A percentile compares a stretch with the other conserved stretches of the same genome.
Evolutionary conservation across 2,888 invertebrate species (phyloP).

Genomic region (Nomada fabriciana): DNA sequence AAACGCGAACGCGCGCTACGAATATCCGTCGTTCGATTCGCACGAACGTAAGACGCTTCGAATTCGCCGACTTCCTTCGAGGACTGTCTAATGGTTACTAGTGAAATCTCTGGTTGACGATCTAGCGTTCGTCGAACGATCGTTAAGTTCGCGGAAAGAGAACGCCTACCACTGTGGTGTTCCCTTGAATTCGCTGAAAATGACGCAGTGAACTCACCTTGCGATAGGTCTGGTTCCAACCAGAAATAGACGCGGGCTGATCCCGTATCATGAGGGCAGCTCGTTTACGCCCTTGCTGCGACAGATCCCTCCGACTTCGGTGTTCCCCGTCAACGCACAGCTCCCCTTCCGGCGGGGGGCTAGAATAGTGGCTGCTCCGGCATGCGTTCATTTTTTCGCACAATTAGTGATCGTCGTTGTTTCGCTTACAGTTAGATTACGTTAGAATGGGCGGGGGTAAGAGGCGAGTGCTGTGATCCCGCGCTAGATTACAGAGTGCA

Average conservation of each 20-base stretch:
- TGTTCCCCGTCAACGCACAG: slow-evolving; percentile 88
- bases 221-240: slow-evolving; percentile 79
- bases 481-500: slow-evolving; percentile 68
- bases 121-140: slow-evolving; percentile 2
- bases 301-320: slow-evolving; percentile 93
- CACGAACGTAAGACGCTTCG: background rate
- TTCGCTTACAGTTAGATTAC: background rate
- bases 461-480: slow-evolving; percentile 74
- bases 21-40: no score
- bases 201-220: slow-evolving; percentile 81
- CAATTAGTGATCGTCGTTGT: slow-evolving; percentile 74
- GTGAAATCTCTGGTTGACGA: background rate
- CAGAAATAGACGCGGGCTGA: slow-evolving; percentile 82
- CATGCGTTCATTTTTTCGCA: slow-evolving; percentile 72
- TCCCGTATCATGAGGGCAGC: slow-evolving; percentile 88
- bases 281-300: slow-evolving; percentile 90
- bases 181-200: background rate
- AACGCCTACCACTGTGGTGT: no score
- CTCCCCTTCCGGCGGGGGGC: slow-evolving; percentile 85
- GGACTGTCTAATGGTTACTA: background rate
- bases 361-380: slow-evolving; percentile 83
- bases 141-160: background rate
- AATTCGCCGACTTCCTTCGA: no score
- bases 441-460: slow-evolving; percentile 54
- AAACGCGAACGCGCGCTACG: no score